Evolutionary conservation across 2,113 vertebrate genomes (phyloP), one percentile per base, ranked within the genome.

Genomic region (Pontoporia blainvillei): DNA sequence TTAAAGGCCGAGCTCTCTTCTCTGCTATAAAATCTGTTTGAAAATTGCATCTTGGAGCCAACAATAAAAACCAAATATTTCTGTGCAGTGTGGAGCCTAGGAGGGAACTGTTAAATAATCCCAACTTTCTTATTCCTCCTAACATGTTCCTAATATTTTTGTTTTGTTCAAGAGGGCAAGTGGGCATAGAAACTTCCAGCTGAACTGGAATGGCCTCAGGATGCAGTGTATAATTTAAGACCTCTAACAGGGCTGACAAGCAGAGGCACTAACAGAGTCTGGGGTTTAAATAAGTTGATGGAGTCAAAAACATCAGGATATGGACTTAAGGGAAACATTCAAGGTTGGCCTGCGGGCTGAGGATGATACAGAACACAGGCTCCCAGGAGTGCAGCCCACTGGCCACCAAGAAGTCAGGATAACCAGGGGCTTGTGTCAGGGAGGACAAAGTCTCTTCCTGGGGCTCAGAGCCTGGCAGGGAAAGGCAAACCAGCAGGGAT

Each of bases 41-140:
- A 93, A 98, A 97, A 96, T 92, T 82, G 39, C 61, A 41, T 96
- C 88, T 94, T 79, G 46, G 76, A 97, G 69, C 64, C 36, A 79
- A 91, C 57, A 76, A 59, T 94, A 96, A 94, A 97, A 93, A 64
- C 69, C 49, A 59, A 97, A 91, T 39, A 52, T 79, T 95, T 96
- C 91, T 78, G 34, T 91, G 75, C 34, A 41, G 18, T 52, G 31
- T 73, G 36, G n/a, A n/a, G 18, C 62, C 64, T 89, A 86, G 46
- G 27, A 95, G 52, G 29, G 41, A 89, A 86, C 44, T 91, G 52
- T 95, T 97, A 97, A 90, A 75, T 73, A 96, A 96, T 41, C 9
- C 3, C 57, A 86, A n/a, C 36, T 54, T 72, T 78, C 91, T 75
- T 25, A 79, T 89, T 86, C 18, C 27, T 87, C 34, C 29, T 76